phyloP scores from a whole-genome alignment of 2,888 invertebrate genomes.

The Yponomeuta plumbellus region DNA sequence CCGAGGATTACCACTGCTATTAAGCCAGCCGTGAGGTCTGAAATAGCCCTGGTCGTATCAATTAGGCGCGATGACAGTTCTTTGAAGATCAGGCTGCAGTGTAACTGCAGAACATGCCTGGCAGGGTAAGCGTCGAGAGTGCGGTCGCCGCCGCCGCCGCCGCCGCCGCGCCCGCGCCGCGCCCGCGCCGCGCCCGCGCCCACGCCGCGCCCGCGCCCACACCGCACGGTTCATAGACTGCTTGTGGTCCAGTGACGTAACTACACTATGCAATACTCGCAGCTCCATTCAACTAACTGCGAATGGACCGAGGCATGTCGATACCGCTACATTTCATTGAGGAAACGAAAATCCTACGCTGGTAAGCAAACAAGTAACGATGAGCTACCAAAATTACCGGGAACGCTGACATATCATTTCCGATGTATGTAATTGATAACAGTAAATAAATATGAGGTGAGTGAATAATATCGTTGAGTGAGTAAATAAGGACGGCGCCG shows the following conservation, averaged over 20 bases:
- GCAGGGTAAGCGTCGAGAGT: too few species aligned
- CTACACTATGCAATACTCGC: background rate
- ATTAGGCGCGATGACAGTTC: too few species aligned
- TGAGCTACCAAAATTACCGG: background rate
- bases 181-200: background rate
- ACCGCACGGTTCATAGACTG: background rate
- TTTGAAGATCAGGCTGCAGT: too few species aligned
- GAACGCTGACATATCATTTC: background rate
- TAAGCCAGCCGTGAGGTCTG: too few species aligned
- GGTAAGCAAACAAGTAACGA: background rate
- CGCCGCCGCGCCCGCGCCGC: background rate
- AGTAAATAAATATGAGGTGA: background rate
- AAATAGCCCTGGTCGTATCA: too few species aligned
- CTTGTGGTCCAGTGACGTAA: background rate
- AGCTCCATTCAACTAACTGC: background rate
- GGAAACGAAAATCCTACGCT: background rate
- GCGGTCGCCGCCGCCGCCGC: too few species aligned
- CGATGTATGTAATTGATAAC: background rate
- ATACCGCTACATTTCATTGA: background rate
- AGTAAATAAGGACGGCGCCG: constrained; percentile 1
- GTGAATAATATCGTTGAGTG: background rate
- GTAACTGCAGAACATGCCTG: too few species aligned
- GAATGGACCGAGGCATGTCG: background rate
- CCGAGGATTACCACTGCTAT: too few species aligned
- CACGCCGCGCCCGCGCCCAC: background rate